Percentiles rank a stretch among this genome's conserved stretches.
Conservation (phyloP, 1,140 invertebrate genomes). For the Eurytemora carolleeae region DNA sequence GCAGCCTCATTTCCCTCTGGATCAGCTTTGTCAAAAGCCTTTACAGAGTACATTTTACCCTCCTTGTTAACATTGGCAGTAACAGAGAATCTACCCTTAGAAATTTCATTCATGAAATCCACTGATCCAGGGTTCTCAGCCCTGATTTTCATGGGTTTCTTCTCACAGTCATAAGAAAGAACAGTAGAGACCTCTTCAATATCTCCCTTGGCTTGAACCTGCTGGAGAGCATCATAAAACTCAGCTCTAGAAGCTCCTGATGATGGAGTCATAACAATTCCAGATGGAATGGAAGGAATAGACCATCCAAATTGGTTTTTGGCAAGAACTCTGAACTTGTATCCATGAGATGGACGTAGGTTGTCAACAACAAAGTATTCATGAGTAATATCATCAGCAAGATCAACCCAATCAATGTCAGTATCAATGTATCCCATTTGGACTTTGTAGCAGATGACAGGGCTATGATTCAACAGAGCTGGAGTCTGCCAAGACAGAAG, state of each 20-base stretch:
- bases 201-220: conserved; percentile 11
- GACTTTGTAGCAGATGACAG: conserved; percentile 59
- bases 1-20: conserved; percentile 31
- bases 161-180: conserved; percentile 2
- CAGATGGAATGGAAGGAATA: conserved; percentile 49
- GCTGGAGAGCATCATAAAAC: conserved; percentile 16
- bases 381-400: conserved; percentile 71
- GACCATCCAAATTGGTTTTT: conserved; percentile 85
- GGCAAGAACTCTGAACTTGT: conserved; percentile 70
- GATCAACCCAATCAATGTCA: conserved; percentile 59
- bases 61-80: conserved; percentile 53
- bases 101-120: conserved; percentile 16
- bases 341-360: conserved; percentile 50
- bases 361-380: conserved; percentile 69
- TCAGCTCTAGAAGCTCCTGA: conserved; percentile 9
- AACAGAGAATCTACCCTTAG: conserved; percentile 58
- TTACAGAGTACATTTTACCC: conserved; percentile 44
- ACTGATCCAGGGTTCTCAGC: conserved; percentile 25
- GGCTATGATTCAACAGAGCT: conserved; percentile 55
- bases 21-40: conserved; percentile 42
- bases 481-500: conserved; percentile 72
- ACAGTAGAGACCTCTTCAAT: neutral
- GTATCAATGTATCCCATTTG: conserved; percentile 35
- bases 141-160: conserved; percentile 8
- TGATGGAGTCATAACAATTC: conserved; percentile 35